Base-by-base conservation (phyloP, 1,140 invertebrate species). In the Maniola jurtina region DNA sequence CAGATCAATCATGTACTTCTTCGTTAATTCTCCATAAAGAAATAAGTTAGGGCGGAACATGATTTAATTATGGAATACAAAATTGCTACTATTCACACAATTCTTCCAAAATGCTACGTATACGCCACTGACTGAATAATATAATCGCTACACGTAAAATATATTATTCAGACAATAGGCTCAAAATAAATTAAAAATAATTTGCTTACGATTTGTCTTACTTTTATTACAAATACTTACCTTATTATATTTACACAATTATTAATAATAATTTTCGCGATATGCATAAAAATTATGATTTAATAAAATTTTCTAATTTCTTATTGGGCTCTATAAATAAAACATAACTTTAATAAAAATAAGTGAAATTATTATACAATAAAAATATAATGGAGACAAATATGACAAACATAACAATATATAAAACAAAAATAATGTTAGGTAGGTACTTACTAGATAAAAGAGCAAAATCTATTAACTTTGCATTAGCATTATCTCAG, bases 1-100 rank as follows among this genome's bases (percentile, higher is more conserved):
- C 88, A 90, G 88, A 86, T 88, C 80, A 71, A 81, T 85, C 79
- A 82, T 90, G 87, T 90, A 90, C 87, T 90, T 88, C 73, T 81
- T 85, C 70, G 71, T 85, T 87, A 9, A 79, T 69, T 74, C 79
- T 81, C 69, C 75, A 72, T 72, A 77, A 72, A 80, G 71, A 81
- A 81, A 81, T 73, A 79, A 77, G 65, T 75, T 75, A 83, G 83
- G 85, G 83, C 79, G 82, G 83, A 83, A 79, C 70, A 74, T 79
- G 69, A 60, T 50, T 73, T 61, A 33, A 56, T 72, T 63, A 70
- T 56, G 66, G 71, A 79, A 74, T 80, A 77, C 72, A 79, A 79
- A 76, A 78, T 64, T 80, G 70, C 55, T 76, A 76, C 52, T 59
- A 70, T 77, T 68, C 65, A 67, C 79, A 79, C 67, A 80, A 70